These are phyloP conservation scores for Pseudorectes ferrugineus DNA, from an alignment of 2,113 vertebrate species.

Conservation along the genomic window DNA sequence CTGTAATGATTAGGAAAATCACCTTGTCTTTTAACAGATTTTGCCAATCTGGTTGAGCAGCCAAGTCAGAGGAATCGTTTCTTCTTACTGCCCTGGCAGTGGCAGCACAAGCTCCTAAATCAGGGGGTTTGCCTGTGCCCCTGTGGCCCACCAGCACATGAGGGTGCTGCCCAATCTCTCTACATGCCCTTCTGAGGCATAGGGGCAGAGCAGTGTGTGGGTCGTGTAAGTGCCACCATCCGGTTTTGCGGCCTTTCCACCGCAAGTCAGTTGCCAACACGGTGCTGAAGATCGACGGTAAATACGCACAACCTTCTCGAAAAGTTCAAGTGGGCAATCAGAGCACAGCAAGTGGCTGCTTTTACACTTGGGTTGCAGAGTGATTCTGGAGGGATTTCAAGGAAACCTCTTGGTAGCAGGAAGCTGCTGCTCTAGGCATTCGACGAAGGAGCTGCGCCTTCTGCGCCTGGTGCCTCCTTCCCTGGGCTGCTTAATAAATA, in stretches of 20 bases:
- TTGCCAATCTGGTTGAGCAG: not conserved
- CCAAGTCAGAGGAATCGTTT: not conserved
- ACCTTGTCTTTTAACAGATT: not conserved
- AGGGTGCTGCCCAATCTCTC: not conserved
- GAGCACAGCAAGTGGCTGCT: slow-evolving; percentile 11
- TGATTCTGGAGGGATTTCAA: slow-evolving; percentile 2
- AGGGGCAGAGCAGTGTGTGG: accelerated
- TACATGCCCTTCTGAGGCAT: accelerated
- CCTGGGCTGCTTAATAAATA: not conserved
- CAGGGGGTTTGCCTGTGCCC: not conserved
- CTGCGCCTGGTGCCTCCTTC: not conserved
- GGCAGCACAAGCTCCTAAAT: not conserved
- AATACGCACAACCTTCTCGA: not conserved
- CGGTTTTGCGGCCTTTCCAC: not conserved
- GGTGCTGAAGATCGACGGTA: not conserved
- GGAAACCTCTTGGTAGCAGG: not conserved
- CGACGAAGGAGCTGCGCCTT: accelerated
- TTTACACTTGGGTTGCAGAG: not conserved
- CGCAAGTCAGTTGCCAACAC: not conserved
- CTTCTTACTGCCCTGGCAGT: not conserved
- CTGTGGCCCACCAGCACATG: not conserved
- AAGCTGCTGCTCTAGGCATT: slow-evolving; percentile 2
- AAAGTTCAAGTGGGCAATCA: slow-evolving; percentile 47
- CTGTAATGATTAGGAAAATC: not conserved
- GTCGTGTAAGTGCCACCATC: accelerated